These are phyloP conservation scores for Ceuthmochares aereus DNA, from an alignment of 2,113 vertebrate genomes.

Conservation along the genomic window DNA sequence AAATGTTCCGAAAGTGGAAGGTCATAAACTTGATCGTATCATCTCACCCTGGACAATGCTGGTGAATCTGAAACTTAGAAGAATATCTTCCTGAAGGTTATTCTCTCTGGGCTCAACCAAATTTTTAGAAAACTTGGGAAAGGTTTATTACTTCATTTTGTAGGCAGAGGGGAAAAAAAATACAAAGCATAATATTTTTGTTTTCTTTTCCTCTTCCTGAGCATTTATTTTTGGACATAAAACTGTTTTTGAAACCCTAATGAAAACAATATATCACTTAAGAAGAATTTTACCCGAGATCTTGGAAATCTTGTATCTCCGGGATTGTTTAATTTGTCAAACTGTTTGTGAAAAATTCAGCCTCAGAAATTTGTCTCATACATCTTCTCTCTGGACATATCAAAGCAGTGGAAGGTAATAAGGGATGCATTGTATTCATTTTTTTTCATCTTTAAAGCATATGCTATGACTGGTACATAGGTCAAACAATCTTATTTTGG, in stretches of 20 bases:
- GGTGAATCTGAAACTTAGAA: background rate
- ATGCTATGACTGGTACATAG: constrained; percentile 30
- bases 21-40: background rate
- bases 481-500: constrained; percentile 62
- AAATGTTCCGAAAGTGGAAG: background rate
- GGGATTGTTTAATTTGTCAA: constrained; percentile 71
- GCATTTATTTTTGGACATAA: constrained; percentile 24
- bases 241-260: constrained; percentile 32
- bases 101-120: background rate
- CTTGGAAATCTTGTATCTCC: constrained; percentile 15
- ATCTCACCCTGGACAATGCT: background rate
- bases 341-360: constrained; percentile 41
- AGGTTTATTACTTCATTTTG: background rate
- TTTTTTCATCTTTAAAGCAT: background rate
- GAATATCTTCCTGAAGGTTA: background rate
- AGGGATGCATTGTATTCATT: constrained; percentile 27
- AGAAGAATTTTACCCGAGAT: constrained; percentile 45
- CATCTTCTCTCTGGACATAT: constrained; percentile 35
- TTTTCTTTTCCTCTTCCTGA: constrained; percentile 14
- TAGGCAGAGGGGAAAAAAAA: background rate
- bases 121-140: background rate
- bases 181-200: background rate
- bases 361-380: constrained; percentile 33
- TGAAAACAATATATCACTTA: constrained; percentile 60
- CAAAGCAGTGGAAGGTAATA: constrained; percentile 35